phyloP scores from a whole-genome alignment of 2,888 invertebrate species.

The Ophion costatus region DNA sequence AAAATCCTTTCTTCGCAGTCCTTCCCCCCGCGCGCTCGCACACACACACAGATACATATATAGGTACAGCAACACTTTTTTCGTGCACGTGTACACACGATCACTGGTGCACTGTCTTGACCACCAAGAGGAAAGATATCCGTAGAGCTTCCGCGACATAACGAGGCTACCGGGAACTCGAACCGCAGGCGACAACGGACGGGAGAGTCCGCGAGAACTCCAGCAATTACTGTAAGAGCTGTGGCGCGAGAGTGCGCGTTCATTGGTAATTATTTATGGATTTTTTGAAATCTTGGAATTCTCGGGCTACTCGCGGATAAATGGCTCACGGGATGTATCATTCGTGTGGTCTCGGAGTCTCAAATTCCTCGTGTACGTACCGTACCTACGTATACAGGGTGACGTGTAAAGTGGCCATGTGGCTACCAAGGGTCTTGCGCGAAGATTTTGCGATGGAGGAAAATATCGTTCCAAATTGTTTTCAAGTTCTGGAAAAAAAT shows the following conservation, averaged over 20 bases:
- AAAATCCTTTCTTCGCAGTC: conserved; percentile 11
- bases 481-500: too few relatives aligned
- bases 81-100: background rate
- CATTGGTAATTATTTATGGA: conserved; percentile 57
- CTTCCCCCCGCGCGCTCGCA: background rate
- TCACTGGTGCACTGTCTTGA: conserved; percentile 3
- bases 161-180: conserved; percentile 58
- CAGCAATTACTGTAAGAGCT: conserved; percentile 40
- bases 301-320: background rate
- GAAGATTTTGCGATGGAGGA: too few relatives aligned
- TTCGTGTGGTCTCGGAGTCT: conserved; percentile 13
- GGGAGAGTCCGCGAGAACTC: conserved; percentile 25
- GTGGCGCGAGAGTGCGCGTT: conserved; percentile 32
- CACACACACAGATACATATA: background rate
- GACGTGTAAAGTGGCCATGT: too few relatives aligned
- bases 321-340: conserved; percentile 4
- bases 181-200: conserved; percentile 33
- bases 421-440: too few relatives aligned
- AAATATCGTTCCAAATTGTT: too few relatives aligned
- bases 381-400: background rate
- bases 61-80: background rate
- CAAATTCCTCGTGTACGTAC: conserved; percentile 2
- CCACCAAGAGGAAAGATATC: conserved; percentile 39
- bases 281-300: conserved; percentile 34
- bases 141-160: conserved; percentile 56